Evolutionary conservation across 92 coral and sea anemone species (phyloP).

Genomic region (Zoanthus sansibaricus): DNA sequence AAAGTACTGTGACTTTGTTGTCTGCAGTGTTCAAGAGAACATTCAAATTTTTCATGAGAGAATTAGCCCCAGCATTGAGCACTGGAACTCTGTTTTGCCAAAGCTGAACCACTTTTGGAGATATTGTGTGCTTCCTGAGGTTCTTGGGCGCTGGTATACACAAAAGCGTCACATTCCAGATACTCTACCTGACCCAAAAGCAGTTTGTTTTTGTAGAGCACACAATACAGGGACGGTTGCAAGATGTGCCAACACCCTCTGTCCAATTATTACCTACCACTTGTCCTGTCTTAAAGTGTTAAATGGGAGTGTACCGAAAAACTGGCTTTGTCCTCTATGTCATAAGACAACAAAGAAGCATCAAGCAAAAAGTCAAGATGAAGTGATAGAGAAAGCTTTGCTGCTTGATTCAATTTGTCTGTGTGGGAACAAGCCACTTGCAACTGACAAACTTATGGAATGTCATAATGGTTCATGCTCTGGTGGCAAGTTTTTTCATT

Average conservation of each 20-base stretch:
- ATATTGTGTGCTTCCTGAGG: conserved; percentile 54
- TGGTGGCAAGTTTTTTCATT: too few relatives aligned
- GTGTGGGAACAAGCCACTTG: conserved; percentile 57
- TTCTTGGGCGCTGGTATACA: conserved; percentile 69
- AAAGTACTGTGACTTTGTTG: conserved; percentile 55
- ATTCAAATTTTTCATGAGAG: conserved; percentile 51
- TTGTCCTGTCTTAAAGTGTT: conserved; percentile 51
- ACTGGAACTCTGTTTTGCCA: conserved; percentile 66
- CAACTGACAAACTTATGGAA: too few relatives aligned
- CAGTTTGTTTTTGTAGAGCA: conserved; percentile 56
- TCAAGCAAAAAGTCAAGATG: conserved; percentile 17
- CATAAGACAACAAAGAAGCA: conserved; percentile 50
- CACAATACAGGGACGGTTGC: conserved; percentile 35
- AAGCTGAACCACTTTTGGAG: conserved; percentile 68
- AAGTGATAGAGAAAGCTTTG: conserved; percentile 50
- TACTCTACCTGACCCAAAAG: neutral
- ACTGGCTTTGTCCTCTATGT: conserved; percentile 61
- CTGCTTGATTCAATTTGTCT: conserved; percentile 44
- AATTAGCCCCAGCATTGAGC: conserved; percentile 54
- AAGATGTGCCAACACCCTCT: conserved; percentile 32
- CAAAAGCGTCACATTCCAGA: conserved; percentile 31
- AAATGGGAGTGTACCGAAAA: conserved; percentile 32
- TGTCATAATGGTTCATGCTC: too few relatives aligned
- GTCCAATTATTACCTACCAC: conserved; percentile 55
- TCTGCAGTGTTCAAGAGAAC: conserved; percentile 49